Conservation (phyloP, 2,888 invertebrate genomes). For the Marasmarcha lunaedactyla region DNA sequence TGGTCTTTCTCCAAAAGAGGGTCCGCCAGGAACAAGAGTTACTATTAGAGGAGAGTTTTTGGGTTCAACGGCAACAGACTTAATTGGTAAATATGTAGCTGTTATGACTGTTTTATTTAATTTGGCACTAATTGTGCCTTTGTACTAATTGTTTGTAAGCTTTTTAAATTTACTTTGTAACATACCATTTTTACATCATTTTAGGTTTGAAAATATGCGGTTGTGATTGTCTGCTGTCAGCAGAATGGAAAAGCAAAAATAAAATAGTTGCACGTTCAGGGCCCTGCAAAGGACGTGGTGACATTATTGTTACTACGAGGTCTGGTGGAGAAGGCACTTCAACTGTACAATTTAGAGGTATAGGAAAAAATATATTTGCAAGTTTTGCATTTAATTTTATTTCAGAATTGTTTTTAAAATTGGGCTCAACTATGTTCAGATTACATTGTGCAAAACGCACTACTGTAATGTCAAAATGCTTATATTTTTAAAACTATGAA, state of each 20-base stretch:
- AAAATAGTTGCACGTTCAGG: conserved; percentile 97
- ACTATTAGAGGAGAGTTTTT: conserved; percentile 96
- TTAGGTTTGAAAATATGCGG: conserved; percentile 95
- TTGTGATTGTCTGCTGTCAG: conserved; percentile 92
- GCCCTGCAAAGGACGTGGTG: conserved; percentile 90
- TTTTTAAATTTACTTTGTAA: too few relatives aligned
- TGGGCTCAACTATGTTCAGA: too few relatives aligned
- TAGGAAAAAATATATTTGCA: neutral
- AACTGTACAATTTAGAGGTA: conserved; percentile 88
- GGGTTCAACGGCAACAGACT: conserved; percentile 85
- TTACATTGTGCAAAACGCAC: too few relatives aligned
- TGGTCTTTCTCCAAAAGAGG: conserved; percentile 98
- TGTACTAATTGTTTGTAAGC: too few relatives aligned
- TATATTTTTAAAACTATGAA: too few relatives aligned
- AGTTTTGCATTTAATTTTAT: neutral
- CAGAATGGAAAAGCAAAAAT: conserved; percentile 97
- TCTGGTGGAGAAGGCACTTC: conserved; percentile 90
- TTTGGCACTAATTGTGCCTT: too few relatives aligned
- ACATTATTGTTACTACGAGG: conserved; percentile 89
- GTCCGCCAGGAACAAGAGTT: conserved; percentile 95
- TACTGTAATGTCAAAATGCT: too few relatives aligned
- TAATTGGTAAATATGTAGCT: conserved; percentile 79
- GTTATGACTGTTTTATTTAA: too few relatives aligned
- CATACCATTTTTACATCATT: too few relatives aligned
- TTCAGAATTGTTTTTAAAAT: conserved; percentile 2